phyloP scores from a whole-genome alignment of 2,797 vertebrate species.

The Coccyzus lansbergi region DNA sequence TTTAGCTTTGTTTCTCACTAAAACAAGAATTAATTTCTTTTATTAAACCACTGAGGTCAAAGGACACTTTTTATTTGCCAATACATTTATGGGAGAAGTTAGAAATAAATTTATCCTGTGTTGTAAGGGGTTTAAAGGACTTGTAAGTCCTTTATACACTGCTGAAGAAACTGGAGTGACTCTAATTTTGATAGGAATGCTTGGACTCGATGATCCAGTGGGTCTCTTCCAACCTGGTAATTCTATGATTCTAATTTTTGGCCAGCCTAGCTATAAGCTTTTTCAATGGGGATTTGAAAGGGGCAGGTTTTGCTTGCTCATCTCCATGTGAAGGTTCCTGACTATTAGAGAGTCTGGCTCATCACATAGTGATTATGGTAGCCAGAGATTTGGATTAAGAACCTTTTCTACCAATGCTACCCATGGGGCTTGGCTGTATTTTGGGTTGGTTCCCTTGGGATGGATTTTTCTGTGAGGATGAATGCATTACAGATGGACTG shows the following conservation, averaged over 20 bases:
- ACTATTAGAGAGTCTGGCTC: background rate
- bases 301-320: background rate
- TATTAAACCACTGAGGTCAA: background rate
- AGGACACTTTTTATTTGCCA: background rate
- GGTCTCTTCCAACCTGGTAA: no score
- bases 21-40: background rate
- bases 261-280: background rate
- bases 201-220: no score
- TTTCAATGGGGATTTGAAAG: background rate
- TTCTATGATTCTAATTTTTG: background rate
- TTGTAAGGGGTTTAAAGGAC: background rate
- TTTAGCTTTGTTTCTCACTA: background rate
- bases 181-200: no score
- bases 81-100: background rate
- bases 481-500: conserved; percentile 25
- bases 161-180: background rate
- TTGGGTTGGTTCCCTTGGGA: background rate
- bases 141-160: background rate
- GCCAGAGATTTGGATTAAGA: background rate
- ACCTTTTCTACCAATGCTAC: background rate
- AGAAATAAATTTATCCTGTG: background rate
- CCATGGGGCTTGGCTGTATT: background rate
- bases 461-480: conserved; percentile 10
- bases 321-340: background rate
- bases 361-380: background rate